phyloP scores from a whole-genome alignment of 2,113 vertebrate species.

The Ia io region DNA sequence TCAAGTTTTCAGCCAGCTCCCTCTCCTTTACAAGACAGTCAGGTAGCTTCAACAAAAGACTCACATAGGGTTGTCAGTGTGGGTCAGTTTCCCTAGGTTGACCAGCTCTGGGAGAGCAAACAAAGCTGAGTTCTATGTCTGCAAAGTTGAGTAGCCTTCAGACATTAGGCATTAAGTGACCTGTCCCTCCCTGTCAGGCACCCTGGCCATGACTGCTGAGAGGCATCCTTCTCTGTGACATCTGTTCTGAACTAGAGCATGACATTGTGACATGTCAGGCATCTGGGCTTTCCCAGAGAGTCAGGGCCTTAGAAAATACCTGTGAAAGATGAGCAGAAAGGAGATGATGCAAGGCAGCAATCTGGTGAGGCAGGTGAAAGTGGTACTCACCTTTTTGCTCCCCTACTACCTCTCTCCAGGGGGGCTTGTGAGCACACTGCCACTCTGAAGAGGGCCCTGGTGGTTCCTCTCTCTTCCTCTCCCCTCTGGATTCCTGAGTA shows the following conservation, averaged over 20 bases:
- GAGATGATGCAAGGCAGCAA: not conserved
- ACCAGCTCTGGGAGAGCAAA: not conserved
- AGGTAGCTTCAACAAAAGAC: not conserved
- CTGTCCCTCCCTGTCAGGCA: not conserved
- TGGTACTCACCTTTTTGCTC: not conserved
- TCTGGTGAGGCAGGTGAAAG: slow-evolving; percentile 17
- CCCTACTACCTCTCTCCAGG: not conserved
- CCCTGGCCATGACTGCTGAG: not conserved
- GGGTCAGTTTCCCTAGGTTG: not conserved
- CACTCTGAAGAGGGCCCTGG: not conserved
- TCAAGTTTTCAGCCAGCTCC: not conserved
- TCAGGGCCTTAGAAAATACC: slow-evolving; percentile 4
- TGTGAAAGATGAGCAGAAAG: not conserved
- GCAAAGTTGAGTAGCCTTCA: not conserved
- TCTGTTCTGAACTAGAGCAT: slow-evolving; percentile 14
- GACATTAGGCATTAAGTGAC: not conserved
- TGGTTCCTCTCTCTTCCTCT: not conserved
- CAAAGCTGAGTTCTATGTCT: not conserved
- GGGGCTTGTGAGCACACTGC: not conserved
- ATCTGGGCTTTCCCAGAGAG: not conserved
- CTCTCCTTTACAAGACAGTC: not conserved
- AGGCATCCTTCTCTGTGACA: slow-evolving; percentile 43
- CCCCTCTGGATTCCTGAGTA: not conserved
- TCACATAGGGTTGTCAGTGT: not conserved
- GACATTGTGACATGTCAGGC: slow-evolving; percentile 36